Evolutionary conservation across 2,797 vertebrate genomes (phyloP), one percentile per base, ranked within the genome.

Genomic region (Rhinella marina): DNA sequence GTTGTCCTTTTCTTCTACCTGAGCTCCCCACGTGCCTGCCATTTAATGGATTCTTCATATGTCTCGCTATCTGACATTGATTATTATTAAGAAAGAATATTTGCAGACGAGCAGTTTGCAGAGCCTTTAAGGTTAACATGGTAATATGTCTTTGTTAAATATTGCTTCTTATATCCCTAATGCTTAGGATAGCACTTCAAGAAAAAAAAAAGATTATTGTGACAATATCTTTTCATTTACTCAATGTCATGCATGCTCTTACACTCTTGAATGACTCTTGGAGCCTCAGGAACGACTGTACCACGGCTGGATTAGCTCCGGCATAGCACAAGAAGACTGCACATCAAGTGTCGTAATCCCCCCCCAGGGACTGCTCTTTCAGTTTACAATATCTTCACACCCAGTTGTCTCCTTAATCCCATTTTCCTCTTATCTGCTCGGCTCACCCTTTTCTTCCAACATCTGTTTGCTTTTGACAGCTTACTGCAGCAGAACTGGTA

Each of bases 391-490:
- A 85, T 85, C 83, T 81, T 88, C 73, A 85, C 66, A 81, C 77
- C 83, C 82, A 88, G 77, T 81, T 56, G 70, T 85, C 84, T 82
- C 59, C 41, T 68, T 76, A 82, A 82, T 82, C 87, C 83, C 64
- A 54, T 88, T 84, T 88, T 29, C 25, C 81, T 72, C 64, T 88
- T 88, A 84, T 88, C 87, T 84, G 27, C 13, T 70, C 75, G 57
- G 52, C 75, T 84, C 87, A 84, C 64, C 32, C 57, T 80, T 80
- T 87, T 59, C 75, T 66, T 84, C 52, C 64, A 80, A 80, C 87
- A 88, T 84, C 87, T 88, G 82, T 80, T 84, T 88, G 82, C 64
- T 83, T 79, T 88, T 88, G 87, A 88, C 87, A 84, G 87, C 64
- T 70, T 52, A 59, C 57, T 57, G 68, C 75, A 73, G 87, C 82